Base-by-base conservation (phyloP, 2,888 invertebrate species). In the Athrips mouffetella region DNA sequence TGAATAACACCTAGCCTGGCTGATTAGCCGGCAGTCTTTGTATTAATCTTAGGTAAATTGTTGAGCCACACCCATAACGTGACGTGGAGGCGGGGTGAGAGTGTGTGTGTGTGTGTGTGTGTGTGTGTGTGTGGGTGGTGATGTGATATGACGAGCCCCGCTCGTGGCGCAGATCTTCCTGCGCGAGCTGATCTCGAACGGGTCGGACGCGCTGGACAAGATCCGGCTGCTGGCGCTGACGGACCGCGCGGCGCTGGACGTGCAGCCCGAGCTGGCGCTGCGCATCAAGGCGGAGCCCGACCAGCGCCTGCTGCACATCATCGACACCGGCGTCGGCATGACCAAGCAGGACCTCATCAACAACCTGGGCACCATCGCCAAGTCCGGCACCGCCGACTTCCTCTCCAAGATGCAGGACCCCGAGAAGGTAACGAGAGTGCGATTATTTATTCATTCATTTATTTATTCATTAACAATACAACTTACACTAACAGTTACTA, bases 181-280 rank as follows among this genome's bases (percentile, higher is more conserved):
- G 53, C 91, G 99, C 70, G 99, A 99, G 89, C 89, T 99, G 77
- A 99, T 99, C 71, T 99, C 99, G 0, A 99, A 99, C 89, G 99
- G 98, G 0, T 99, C 99, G 0, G 99, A 99, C 90, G 99, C 99
- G 33, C 89, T 99, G 58, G 99, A 99, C 86, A 99, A 99, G 84
- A 98, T 99, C 67, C 93, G 99, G 18, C 90, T 99, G 62, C 80
- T 99, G 52, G 95, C 98, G 1, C 89, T 99, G 47, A 99, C 99
- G 0, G 94, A 98, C 67, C 93, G 93, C 61, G 88, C 90, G 49
- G 94, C 94, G 48, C 84, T 99, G 55, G 92, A 92, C 23, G 87
- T 93, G 7, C 94, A 94, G 66, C 90, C 93, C 0, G 98, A 99
- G 67, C 82, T 98, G 50, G 91, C 93, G 59, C 96, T 99, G 57